phyloP scores from a whole-genome alignment of 2,797 vertebrate species.

The Chiroxiphia lanceolata region DNA sequence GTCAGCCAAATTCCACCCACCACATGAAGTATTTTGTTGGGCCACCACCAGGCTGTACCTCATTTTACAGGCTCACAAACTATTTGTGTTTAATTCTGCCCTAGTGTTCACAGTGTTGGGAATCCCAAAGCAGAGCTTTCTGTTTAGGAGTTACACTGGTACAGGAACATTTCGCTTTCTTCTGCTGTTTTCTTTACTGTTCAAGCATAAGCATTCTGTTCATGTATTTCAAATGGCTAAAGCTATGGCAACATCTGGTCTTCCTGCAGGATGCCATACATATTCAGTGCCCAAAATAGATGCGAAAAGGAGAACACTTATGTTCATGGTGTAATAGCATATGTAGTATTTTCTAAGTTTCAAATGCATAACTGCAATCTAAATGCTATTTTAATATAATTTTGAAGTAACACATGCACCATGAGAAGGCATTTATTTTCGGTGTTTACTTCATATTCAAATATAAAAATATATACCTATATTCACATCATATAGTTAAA shows the following conservation, averaged over 20 bases:
- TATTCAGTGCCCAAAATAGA: neutral
- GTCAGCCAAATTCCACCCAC: neutral
- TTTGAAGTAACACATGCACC: neutral
- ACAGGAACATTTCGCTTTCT: neutral
- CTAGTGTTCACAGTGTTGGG: neutral
- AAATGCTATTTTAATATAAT: neutral
- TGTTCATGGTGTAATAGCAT: neutral
- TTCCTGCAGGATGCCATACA: neutral
- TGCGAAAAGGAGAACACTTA: neutral
- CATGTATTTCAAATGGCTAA: neutral
- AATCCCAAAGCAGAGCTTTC: neutral
- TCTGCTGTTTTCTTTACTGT: neutral
- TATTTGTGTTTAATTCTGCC: neutral
- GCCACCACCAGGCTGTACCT: neutral
- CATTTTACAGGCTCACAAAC: neutral
- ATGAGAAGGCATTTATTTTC: neutral
- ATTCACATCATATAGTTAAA: neutral
- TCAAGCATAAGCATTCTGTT: neutral
- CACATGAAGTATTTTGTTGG: neutral
- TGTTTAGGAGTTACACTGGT: neutral
- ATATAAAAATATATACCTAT: neutral
- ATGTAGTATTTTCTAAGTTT: neutral
- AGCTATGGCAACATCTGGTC: neutral
- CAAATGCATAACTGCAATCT: neutral
- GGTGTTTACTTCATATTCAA: neutral